Base-by-base conservation (phyloP, 2,113 vertebrate genomes). In the Hystrix brachyura region DNA sequence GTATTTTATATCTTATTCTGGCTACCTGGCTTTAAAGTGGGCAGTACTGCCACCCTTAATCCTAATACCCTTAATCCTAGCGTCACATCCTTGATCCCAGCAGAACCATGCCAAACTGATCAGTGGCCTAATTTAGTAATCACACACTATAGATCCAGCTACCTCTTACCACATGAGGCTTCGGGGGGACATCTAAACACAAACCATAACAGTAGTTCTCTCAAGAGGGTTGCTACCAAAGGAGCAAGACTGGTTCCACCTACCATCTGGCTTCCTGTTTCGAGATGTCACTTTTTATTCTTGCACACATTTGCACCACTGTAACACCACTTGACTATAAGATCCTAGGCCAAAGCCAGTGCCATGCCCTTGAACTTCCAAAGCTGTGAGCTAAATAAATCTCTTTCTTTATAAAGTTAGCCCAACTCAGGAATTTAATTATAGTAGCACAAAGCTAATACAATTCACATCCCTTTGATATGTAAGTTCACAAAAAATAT, bases 401-500 rank as follows among this genome's bases (percentile, higher is more conserved):
- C 43, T 87, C 51, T 89, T 89, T 71, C 76, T 71, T 87, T 60
- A 38, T 51, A 69, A 76, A 78, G 74, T 59, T 71, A 81, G 32
- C 53, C 17, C n/a, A 32, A 55, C 51, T 82, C 65, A 53, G 34
- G 14, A 89, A 46, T 64, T 60, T 81, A 34, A 25, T 92, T 81
- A 72, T 25, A 62, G 46, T 25, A 32, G 80, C 43, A n/a, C 43
- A 72, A 88, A 72, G 62, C 74, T 88, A 72, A 25, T 60, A 81
- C 11, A 38, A 5, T 71, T 81, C 55, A 81, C 32, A 81, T 32
- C 27, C 85, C n/a, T 80, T 71, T 88, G 86, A 17, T 23, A 7
- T 10, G 60, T 27, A 92, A 94, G 85, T 81, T 90, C 2, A 74
- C 51, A 81, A 97, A 94, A 95, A 94, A 69, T n/a, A 84, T 34